phyloP scores from a whole-genome alignment of 2,113 vertebrate genomes.

The Atherinomorus stipes region DNA sequence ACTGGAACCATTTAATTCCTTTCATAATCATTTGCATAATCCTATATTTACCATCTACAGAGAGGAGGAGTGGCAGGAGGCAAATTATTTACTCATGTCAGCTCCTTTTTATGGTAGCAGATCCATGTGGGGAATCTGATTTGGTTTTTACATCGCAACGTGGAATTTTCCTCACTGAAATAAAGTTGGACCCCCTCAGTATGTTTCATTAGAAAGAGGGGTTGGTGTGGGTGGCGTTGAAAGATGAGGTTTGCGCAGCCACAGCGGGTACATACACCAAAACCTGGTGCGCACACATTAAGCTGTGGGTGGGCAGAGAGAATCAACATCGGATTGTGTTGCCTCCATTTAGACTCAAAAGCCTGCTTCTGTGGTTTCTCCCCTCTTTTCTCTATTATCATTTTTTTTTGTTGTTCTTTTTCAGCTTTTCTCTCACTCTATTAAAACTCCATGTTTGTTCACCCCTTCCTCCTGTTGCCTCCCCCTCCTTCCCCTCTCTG shows the following conservation, averaged over 20 bases:
- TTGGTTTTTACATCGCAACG: conserved; percentile 9
- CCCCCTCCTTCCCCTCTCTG: background rate
- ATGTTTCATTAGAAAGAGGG: conserved; percentile 33
- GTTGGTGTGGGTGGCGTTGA: conserved; percentile 50
- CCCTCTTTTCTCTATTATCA: background rate
- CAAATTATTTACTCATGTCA: conserved; percentile 54
- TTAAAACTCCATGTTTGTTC: conserved; percentile 31
- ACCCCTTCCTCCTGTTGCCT: background rate
- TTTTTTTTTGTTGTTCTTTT: background rate
- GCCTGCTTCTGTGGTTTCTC: background rate
- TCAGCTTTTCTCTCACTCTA: conserved; percentile 40
- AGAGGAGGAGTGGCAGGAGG: conserved; percentile 6
- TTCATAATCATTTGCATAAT: conserved; percentile 56
- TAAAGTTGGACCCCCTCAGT: conserved; percentile 1
- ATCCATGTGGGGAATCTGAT: conserved; percentile 10
- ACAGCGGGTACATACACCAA: conserved; percentile 12
- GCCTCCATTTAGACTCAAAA: conserved; percentile 37
- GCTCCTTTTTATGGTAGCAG: conserved; percentile 28
- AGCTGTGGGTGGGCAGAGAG: conserved; percentile 59
- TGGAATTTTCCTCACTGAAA: conserved; percentile 58
- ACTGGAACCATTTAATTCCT: conserved; percentile 55
- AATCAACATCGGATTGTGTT: conserved; percentile 35
- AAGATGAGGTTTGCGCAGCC: conserved; percentile 48
- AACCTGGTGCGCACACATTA: conserved; percentile 22
- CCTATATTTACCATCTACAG: conserved; percentile 57